Percentiles rank a stretch among this genome's conserved stretches.
These are phyloP conservation scores for Brachyalestes nurse DNA, from an alignment of 2,797 vertebrate species.

Conservation along the genomic window DNA sequence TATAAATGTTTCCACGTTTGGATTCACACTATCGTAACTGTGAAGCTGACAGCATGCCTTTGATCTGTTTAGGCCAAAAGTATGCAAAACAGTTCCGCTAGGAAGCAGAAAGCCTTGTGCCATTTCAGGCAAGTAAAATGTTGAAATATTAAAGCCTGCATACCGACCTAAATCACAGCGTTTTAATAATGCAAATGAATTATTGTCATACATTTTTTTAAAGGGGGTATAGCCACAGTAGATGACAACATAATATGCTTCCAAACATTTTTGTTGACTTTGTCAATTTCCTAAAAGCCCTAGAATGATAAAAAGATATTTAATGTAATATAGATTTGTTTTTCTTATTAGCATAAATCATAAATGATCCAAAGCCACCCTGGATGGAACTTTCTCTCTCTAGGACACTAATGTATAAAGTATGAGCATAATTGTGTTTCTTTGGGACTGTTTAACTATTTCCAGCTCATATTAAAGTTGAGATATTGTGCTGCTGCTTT, in stretches of 20 bases:
- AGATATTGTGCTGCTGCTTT: neutral
- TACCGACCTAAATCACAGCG: neutral
- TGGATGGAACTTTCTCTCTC: constrained; percentile 5
- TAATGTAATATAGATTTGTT: neutral
- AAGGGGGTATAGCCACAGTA: neutral
- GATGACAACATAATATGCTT: neutral
- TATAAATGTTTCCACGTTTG: constrained; percentile 9
- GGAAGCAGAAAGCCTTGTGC: neutral
- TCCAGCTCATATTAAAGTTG: neutral
- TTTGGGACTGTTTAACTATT: neutral
- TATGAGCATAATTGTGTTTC: neutral
- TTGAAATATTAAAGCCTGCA: neutral
- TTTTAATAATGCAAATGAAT: constrained; percentile 3
- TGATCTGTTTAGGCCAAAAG: constrained; percentile 2
- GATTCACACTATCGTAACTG: neutral
- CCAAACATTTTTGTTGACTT: neutral
- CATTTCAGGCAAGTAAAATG: neutral
- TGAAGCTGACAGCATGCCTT: constrained; percentile 13
- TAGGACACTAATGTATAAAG: neutral
- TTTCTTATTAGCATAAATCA: neutral
- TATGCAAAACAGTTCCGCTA: neutral
- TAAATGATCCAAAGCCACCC: neutral
- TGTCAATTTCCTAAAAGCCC: neutral
- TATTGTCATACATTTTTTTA: neutral
- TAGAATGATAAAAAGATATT: neutral